phyloP scores from a whole-genome alignment of 2,888 invertebrate genomes.

The Drosophila bunnanda region DNA sequence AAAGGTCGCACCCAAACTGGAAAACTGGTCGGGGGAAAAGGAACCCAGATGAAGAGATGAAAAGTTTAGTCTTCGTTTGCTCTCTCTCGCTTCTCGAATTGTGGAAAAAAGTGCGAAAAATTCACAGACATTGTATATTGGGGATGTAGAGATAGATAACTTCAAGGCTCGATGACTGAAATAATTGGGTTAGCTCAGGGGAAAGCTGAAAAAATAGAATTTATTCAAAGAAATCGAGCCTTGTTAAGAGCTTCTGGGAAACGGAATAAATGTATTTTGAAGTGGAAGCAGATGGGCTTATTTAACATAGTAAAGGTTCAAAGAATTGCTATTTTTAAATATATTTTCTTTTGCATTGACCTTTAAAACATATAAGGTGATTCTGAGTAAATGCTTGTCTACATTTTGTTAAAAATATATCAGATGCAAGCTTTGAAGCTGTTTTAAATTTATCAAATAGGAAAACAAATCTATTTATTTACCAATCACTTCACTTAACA shows the following conservation, averaged over 20 bases:
- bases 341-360: not conserved
- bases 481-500: constrained; percentile 9
- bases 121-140: constrained; percentile 17
- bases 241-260: constrained; percentile 5
- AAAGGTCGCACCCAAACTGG: constrained; percentile 59
- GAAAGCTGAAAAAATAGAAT: constrained; percentile 3
- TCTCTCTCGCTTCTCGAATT: not conserved
- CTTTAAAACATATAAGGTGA: not conserved
- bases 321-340: not conserved
- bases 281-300: not conserved
- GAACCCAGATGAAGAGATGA: constrained; percentile 17
- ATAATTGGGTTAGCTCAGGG: constrained; percentile 22
- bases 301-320: not conserved
- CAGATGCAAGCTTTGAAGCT: not conserved
- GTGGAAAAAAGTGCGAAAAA: constrained; percentile 24
- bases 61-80: constrained; percentile 28
- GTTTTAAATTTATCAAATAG: not conserved
- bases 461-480: not conserved
- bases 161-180: constrained; percentile 32
- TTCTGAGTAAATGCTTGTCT: not conserved
- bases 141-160: constrained; percentile 21
- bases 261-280: not conserved
- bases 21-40: constrained; percentile 41
- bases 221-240: constrained; percentile 8
- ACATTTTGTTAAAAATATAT: too few relatives aligned